A percentile compares a stretch with the other conserved stretches of the same genome.
Evolutionary conservation across 2,888 invertebrate species (phyloP).

Genomic region (Silvanus unidentatus): DNA sequence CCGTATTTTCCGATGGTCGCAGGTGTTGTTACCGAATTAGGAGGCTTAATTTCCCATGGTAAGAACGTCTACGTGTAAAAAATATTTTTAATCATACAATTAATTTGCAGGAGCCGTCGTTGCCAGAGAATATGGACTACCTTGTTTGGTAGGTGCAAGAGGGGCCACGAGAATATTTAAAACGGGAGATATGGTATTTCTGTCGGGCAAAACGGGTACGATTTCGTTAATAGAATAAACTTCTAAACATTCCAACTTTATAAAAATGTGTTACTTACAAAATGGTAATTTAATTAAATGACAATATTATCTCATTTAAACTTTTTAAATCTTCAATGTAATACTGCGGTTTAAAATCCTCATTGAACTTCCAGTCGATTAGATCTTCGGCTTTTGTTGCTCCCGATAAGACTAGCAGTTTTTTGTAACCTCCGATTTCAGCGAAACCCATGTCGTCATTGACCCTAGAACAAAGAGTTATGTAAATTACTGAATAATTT

Average conservation of each 20-base stretch:
- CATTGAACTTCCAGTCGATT: conserved; percentile 39
- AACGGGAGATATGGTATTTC: conserved; percentile 59
- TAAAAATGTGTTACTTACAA: too few relatives aligned
- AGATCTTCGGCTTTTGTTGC: conserved; percentile 36
- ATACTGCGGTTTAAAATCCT: conserved; percentile 49
- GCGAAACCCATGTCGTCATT: conserved; percentile 69
- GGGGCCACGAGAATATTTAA: conserved; percentile 61
- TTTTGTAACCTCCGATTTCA: conserved; percentile 62
- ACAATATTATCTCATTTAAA: conserved; percentile 19
- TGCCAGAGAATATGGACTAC: conserved; percentile 76
- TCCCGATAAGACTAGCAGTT: conserved; percentile 66
- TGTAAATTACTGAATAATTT: background rate
- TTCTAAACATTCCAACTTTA: too few relatives aligned
- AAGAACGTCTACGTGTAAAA: too few relatives aligned
- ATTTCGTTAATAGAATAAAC: conserved; percentile 11
- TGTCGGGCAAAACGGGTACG: conserved; percentile 50
- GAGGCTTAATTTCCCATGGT: conserved; percentile 80
- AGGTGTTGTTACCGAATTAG: conserved; percentile 76
- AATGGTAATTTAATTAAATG: too few relatives aligned
- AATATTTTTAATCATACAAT: too few relatives aligned
- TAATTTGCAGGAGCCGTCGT: conserved; percentile 65
- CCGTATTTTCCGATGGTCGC: conserved; percentile 75
- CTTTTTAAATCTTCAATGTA: conserved; percentile 39
- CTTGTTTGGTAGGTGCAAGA: conserved; percentile 71
- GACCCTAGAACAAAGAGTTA: too few relatives aligned